phyloP scores from a whole-genome alignment of 1,140 invertebrate species.

The Macrosteles quadrilineatus region DNA sequence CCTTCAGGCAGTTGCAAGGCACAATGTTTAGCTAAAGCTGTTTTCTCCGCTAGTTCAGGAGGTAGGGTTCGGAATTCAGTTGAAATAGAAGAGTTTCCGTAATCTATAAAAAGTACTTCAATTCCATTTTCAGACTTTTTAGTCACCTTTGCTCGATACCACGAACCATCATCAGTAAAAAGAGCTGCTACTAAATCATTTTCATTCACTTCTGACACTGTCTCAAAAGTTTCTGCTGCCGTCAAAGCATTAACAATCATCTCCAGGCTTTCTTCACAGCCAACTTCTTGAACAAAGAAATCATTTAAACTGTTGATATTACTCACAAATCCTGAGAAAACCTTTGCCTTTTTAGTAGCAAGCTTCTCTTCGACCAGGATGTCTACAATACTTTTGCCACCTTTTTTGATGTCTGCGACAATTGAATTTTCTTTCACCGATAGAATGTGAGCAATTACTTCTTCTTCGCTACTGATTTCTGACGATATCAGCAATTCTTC shows the following conservation, averaged over 20 bases:
- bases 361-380: slow-evolving; percentile 31
- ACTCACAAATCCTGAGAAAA: slow-evolving; percentile 42
- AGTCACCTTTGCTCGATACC: slow-evolving; percentile 68
- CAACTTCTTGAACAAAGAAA: slow-evolving; percentile 33
- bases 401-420: slow-evolving; percentile 33
- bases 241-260: background rate
- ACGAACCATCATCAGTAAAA: slow-evolving; percentile 62
- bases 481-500: slow-evolving; percentile 51
- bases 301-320: slow-evolving; percentile 23
- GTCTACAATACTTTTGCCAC: slow-evolving; percentile 30
- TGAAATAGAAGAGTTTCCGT: slow-evolving; percentile 66
- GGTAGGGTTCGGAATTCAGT: slow-evolving; percentile 62
- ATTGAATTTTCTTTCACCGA: slow-evolving; percentile 39
- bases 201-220: background rate
- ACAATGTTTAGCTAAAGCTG: slow-evolving; percentile 63
- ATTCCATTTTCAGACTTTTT: slow-evolving; percentile 39
- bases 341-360: slow-evolving; percentile 25
- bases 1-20: slow-evolving; percentile 60
- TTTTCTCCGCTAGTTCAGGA: slow-evolving; percentile 60
- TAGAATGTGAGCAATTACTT: slow-evolving; percentile 48
- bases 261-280: slow-evolving; percentile 29
- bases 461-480: slow-evolving; percentile 45
- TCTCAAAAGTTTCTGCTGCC: slow-evolving; percentile 1
- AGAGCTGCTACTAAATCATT: slow-evolving; percentile 62
- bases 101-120: slow-evolving; percentile 72